Base-by-base conservation (phyloP, 2,888 invertebrate species). In the Fabriciana adippe region DNA sequence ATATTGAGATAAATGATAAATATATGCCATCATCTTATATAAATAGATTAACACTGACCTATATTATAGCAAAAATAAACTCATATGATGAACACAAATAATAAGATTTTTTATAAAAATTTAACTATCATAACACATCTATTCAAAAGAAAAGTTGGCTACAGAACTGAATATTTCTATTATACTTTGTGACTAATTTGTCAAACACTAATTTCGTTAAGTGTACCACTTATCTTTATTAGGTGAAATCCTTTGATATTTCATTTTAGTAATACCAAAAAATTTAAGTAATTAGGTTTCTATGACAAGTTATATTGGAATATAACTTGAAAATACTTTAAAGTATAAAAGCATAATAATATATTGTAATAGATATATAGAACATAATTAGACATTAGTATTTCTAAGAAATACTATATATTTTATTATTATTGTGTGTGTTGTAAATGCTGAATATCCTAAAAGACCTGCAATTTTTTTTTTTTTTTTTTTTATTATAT, bases 241-340 rank as follows among this genome's bases (percentile, higher is more conserved):
- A 59, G 31, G n/a, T 59, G 1, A 16, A 59, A 48, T 59, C 66
- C 62, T 61, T 59, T 47, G 69, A 64, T 64, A 71, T 71, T 71
- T 50, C 61, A 59, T 66, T 69, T 57, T 31, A 11, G 35, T 2
- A 41, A 11, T 41, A 41, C 2, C 1, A 26, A 64, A 53, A 50
- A 45, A 51, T 50, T 55, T 48, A 62, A 56, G 51, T 51, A 51
- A 62, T 14, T 31, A 47, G 11, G 48, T 61, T 51, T 35, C 15
- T 61, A 50, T 53, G 51, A 51, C 50, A 48, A 60, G 31, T 41
- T 18, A 41, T 15, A 57, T 21, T 2, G 8, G 21, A 21, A 2
- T 45, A 6, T 57, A 18, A 41, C 18, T 21, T 21, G 41, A 3
- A 57, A 47, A 21, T 41, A 41, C 35, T 41, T 1, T 41, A 8